phyloP scores from a whole-genome alignment of 2,797 vertebrate species.

The Mormyrus hasselquistii region DNA sequence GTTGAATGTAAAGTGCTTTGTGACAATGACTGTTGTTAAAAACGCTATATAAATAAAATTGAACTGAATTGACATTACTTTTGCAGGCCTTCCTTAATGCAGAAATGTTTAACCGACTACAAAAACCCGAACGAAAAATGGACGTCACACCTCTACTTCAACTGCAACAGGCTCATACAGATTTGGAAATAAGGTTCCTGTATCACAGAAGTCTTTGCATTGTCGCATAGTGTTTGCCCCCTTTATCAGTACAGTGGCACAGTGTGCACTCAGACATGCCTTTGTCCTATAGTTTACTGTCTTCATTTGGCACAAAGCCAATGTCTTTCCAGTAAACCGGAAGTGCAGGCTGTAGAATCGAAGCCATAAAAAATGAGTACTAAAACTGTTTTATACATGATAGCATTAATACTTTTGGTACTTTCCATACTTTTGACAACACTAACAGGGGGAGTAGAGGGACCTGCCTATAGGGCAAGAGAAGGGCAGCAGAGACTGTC shows the following conservation, averaged over 20 bases:
- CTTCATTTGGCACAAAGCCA: not conserved
- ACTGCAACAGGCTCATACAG: not conserved
- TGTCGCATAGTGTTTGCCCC: not conserved
- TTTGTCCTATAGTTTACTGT: not conserved
- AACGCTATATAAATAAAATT: too few relatives aligned
- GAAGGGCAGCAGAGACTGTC: conserved; percentile 26
- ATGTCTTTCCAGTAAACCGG: not conserved
- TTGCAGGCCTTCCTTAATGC: not conserved
- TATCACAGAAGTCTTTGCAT: not conserved
- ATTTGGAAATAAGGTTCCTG: not conserved
- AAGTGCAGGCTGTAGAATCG: not conserved
- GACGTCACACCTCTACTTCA: not conserved
- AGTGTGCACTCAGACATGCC: not conserved
- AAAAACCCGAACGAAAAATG: not conserved
- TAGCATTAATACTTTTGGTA: not conserved
- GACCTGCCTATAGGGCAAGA: conserved; percentile 36
- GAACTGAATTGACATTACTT: not conserved
- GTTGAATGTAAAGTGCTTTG: too few relatives aligned
- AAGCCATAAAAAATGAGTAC: not conserved
- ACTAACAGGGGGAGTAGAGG: conserved; percentile 7
- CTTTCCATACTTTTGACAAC: not conserved
- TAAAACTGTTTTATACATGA: not conserved
- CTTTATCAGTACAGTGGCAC: not conserved
- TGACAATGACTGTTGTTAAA: too few relatives aligned
- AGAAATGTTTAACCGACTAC: not conserved